Conservation (phyloP, 2,113 vertebrate genomes). For the Narcine bancroftii region DNA sequence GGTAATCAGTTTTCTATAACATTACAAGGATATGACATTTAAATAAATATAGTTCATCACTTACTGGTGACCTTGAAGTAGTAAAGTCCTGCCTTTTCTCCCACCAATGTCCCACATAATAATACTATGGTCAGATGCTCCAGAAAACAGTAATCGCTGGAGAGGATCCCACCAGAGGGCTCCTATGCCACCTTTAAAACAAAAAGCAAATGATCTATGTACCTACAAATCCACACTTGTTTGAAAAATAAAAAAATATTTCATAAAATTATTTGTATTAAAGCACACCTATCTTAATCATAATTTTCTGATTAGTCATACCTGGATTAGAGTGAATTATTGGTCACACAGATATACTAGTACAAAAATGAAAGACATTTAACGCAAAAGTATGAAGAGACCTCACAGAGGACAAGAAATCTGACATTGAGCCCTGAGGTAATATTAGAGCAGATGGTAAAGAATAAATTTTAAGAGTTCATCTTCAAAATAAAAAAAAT, state of each 20-base stretch:
- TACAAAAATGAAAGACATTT: neutral
- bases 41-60: conserved; percentile 44
- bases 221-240: neutral
- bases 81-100: conserved; percentile 76
- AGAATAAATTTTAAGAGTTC: neutral
- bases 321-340: neutral
- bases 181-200: conserved; percentile 62
- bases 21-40: neutral
- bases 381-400: neutral
- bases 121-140: conserved; percentile 89
- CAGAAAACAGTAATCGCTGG: conserved; percentile 86
- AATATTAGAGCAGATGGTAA: neutral
- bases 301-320: neutral
- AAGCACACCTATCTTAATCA: too few species aligned
- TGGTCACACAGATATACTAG: too few species aligned
- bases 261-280: neutral
- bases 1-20: neutral
- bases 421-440: neutral
- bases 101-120: conserved; percentile 99
- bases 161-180: conserved; percentile 90
- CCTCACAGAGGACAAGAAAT: neutral
- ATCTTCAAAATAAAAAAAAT: too few species aligned
- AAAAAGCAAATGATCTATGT: neutral
- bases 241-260: neutral
- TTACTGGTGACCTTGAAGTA: conserved; percentile 94